A percentile compares a stretch with the other conserved stretches of the same genome.
Conservation (phyloP, 2,797 vertebrate genomes). For the Capromys pilorides region DNA sequence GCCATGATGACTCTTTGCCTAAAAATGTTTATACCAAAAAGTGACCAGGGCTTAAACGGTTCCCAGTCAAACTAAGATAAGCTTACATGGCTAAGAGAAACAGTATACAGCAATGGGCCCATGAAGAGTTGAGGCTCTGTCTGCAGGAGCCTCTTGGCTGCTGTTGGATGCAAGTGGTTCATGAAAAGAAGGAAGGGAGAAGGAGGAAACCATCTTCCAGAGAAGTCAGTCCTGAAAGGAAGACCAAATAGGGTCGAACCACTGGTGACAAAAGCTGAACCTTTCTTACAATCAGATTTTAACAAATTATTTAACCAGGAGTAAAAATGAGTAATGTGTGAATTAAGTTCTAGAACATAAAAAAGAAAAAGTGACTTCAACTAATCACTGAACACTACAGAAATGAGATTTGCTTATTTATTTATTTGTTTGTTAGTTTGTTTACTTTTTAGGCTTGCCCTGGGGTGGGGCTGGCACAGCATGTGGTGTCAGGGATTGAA, state of each 20-base stretch:
- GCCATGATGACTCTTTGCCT: background rate
- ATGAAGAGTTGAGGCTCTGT: background rate
- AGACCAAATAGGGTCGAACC: constrained; percentile 59
- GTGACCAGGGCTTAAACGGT: background rate
- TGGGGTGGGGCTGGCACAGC: too few relatives aligned
- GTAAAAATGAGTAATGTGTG: constrained; percentile 25
- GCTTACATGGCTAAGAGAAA: background rate
- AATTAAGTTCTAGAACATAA: constrained; percentile 24
- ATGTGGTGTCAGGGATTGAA: too few relatives aligned
- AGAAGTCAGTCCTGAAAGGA: constrained; percentile 41
- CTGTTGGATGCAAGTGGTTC: background rate
- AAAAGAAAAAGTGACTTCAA: constrained; percentile 4
- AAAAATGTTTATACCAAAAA: background rate
- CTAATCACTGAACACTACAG: constrained; percentile 39
- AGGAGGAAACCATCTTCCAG: too few relatives aligned
- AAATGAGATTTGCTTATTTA: constrained; percentile 54
- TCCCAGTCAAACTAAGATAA: background rate
- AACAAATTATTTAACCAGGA: constrained; percentile 52
- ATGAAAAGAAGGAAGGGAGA: background rate
- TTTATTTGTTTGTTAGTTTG: too few relatives aligned
- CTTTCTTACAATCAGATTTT: constrained; percentile 64
- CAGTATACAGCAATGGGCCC: background rate
- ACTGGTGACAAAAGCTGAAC: constrained; percentile 71
- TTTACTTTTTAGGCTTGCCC: too few relatives aligned
- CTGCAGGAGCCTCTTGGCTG: background rate